phyloP scores from a whole-genome alignment of 2,113 vertebrate species.

The Prolemur simus region DNA sequence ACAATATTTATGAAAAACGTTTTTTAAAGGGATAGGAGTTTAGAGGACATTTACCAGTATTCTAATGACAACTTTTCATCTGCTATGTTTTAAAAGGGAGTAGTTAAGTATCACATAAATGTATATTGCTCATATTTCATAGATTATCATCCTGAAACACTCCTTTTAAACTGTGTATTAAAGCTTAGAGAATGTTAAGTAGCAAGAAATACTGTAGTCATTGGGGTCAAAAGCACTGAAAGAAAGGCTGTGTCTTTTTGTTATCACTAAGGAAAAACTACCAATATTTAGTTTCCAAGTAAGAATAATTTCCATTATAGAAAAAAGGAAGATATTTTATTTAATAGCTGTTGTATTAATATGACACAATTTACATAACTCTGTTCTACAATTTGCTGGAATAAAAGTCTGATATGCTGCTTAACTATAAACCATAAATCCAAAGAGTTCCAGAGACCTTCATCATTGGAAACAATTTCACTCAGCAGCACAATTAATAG shows the following conservation, averaged over 20 bases:
- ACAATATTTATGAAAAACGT: not conserved
- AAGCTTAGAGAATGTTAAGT: not conserved
- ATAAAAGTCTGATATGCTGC: not conserved
- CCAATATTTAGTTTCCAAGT: not conserved
- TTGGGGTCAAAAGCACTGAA: not conserved
- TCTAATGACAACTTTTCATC: conserved; percentile 58
- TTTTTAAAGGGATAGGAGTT: not conserved
- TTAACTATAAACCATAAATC: not conserved
- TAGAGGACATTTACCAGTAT: conserved; percentile 63
- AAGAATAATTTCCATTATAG: not conserved
- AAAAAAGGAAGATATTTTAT: not conserved
- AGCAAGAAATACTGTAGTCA: not conserved
- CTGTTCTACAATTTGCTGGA: not conserved
- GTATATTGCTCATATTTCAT: conserved; percentile 68
- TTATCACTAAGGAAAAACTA: conserved; percentile 8
- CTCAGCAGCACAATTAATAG: not conserved
- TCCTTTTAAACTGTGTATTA: conserved; percentile 36
- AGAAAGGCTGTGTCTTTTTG: not conserved
- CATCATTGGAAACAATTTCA: not conserved
- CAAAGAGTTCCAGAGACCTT: not conserved
- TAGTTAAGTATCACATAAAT: conserved; percentile 69
- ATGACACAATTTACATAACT: not conserved
- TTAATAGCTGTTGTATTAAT: not conserved
- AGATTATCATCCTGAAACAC: conserved; percentile 24
- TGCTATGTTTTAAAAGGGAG: conserved; percentile 64